Evolutionary conservation across 2,888 invertebrate species (phyloP).

Genomic region (Latrodectus elegans): DNA sequence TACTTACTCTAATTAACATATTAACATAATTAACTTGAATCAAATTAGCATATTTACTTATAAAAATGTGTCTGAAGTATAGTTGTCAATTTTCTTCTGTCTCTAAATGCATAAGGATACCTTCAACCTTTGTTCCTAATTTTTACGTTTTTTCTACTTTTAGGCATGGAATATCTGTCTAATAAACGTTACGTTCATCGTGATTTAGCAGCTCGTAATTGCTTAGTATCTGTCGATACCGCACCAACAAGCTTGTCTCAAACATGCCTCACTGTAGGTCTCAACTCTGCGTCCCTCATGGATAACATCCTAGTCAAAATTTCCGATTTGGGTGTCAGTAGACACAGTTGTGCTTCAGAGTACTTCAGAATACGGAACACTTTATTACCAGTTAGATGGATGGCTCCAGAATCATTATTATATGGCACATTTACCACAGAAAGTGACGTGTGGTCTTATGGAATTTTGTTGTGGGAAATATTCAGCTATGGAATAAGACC

Average conservation of each 20-base stretch:
- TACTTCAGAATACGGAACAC: conserved; percentile 96
- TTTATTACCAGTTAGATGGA: conserved; percentile 95
- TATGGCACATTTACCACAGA: conserved; percentile 98
- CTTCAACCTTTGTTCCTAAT: too few relatives aligned
- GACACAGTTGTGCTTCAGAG: conserved; percentile 93
- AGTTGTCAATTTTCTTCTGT: too few relatives aligned
- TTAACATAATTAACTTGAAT: too few relatives aligned
- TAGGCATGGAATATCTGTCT: conserved; percentile 79
- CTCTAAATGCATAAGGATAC: too few relatives aligned
- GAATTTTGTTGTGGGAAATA: conserved; percentile 99
- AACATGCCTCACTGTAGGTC: conserved; percentile 10
- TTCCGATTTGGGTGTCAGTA: conserved; percentile 94
- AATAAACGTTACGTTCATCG: conserved; percentile 95
- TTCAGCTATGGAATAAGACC: conserved; percentile 98
- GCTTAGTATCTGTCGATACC: conserved; percentile 87
- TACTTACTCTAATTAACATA: too few relatives aligned
- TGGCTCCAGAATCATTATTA: conserved; percentile 98
- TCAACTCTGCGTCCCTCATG: conserved; percentile 29
- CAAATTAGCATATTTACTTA: too few relatives aligned
- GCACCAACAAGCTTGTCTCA: conserved; percentile 48
- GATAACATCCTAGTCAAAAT: conserved; percentile 96
- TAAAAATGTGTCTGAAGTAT: too few relatives aligned
- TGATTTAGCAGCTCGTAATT: conserved; percentile 96
- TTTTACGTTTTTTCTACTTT: neutral
- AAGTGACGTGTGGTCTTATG: conserved; percentile 98